These are phyloP conservation scores for Megalopta genalis DNA, from an alignment of 1,140 invertebrate genomes.

Conservation along the genomic window DNA sequence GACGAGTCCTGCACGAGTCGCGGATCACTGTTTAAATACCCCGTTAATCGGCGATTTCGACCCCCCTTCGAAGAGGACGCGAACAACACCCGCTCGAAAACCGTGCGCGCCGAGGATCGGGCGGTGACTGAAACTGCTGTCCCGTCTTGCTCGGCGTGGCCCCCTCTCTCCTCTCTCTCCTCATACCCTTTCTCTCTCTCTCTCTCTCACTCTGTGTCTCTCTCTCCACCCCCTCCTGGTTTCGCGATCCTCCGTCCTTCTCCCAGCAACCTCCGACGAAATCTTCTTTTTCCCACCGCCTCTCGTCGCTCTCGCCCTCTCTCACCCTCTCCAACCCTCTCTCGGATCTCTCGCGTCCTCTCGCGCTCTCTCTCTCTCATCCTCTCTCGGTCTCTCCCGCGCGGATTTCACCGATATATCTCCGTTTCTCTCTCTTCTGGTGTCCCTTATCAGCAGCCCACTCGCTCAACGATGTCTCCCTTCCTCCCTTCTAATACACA, in stretches of 20 bases:
- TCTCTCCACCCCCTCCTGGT: slow-evolving; percentile 10
- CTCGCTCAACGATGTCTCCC: slow-evolving; percentile 12
- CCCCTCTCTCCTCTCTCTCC: slow-evolving; percentile 38
- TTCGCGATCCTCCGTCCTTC: slow-evolving; percentile 21
- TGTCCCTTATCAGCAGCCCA: slow-evolving; percentile 33
- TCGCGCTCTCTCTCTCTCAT: slow-evolving; percentile 14
- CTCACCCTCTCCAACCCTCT: background rate
- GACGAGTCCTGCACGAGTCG: no score
- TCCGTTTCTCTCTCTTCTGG: slow-evolving; percentile 45
- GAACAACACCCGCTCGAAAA: slow-evolving; percentile 61
- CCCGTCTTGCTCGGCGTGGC: slow-evolving; percentile 60
- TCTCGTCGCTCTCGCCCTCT: no score
- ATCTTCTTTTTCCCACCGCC: slow-evolving; percentile 30
- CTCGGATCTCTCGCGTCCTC: slow-evolving; percentile 6
- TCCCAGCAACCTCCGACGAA: slow-evolving; percentile 11
- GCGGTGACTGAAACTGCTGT: slow-evolving; percentile 76
- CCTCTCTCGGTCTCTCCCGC: slow-evolving; percentile 25
- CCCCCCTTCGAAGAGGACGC: slow-evolving; percentile 45
- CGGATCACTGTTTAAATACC: background rate
- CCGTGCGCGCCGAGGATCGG: slow-evolving; percentile 78
- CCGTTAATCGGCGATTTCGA: slow-evolving; percentile 37
- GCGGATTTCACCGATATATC: background rate
- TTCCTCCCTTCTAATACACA: background rate
- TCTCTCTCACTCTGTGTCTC: slow-evolving; percentile 2
- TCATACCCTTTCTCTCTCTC: no score